Base-by-base conservation (phyloP, 2,113 vertebrate species). In the Elephantulus edwardii region DNA sequence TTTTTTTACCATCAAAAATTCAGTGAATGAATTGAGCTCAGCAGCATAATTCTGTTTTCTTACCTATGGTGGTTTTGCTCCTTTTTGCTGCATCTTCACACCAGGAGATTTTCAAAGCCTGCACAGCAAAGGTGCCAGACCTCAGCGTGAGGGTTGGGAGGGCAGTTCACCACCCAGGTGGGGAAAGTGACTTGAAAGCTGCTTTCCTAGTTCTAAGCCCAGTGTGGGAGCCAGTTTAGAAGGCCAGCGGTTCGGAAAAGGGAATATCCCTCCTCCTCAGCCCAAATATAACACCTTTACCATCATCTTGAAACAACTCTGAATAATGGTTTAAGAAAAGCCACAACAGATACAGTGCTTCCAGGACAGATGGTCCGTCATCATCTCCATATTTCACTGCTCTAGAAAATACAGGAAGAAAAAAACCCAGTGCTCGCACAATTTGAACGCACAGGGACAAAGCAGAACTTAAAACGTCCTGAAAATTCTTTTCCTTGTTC, bases 401-500 rank as follows among this genome's bases (percentile, higher is more conserved):
- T 40, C 78, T 88, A 62, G 42, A 35, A 91, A 88, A 42, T n/a
- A 46, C 3, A 6, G 30, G 64, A 83, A 71, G 80, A 93, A 7
- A 46, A 33, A 89, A 86, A 30, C 42, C 52, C 16, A 52, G 30
- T 10, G 54, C 52, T 40, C 3, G 2, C 46, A 14, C 8, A 28
- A n/a, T 11, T n/a, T 46, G 52, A 71, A 90, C 60, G 35, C 13
- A 64, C 0, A 11, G 26, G 40, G 10, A 60, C 35, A 83, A 79
- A 76, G 30, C 56, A 40, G 56, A 62, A 24, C 66, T 83, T 26
- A 9, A 17, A 33, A 72, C 5, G 24, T 26, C 46, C 72, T 20
- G 9, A 89, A 80, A 89, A 89, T 28, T 91, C 75, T 16, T 66
- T 92, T 88, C 62, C 84, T 77, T 50, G 38, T 46, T 71, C 40